Evolutionary conservation across 2,888 invertebrate genomes (phyloP).

Genomic region (Azorinus chamasolen): DNA sequence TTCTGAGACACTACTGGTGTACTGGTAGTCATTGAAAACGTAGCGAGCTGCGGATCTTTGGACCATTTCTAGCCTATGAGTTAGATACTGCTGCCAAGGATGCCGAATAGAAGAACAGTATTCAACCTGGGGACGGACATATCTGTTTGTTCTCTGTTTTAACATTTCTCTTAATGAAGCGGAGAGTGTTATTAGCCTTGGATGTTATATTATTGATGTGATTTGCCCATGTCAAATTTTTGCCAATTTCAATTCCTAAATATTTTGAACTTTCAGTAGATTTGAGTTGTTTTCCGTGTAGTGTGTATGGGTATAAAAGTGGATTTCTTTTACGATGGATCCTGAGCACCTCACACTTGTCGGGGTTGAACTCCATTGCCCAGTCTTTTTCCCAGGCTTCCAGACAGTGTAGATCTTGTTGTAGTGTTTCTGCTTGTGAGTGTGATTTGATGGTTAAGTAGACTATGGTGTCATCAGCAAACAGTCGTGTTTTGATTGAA

Average conservation of each 20-base stretch:
- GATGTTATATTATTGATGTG: too few relatives aligned
- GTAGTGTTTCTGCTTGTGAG: conserved; percentile 2
- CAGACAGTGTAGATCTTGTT: conserved; percentile 16
- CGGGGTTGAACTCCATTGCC: conserved; percentile 27
- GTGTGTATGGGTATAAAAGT: conserved; percentile 10
- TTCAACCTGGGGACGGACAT: conserved; percentile 21
- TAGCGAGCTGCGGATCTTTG: conserved; percentile 25
- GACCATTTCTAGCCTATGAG: conserved; percentile 9
- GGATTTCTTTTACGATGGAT: conserved; percentile 13
- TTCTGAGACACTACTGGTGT: conserved; percentile 11
- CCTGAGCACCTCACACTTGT: conserved; percentile 30
- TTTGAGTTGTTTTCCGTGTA: conserved; percentile 10
- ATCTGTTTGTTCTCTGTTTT: conserved; percentile 1
- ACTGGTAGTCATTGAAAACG: conserved; percentile 7
- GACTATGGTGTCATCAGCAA: conserved; percentile 42
- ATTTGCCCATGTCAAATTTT: neutral
- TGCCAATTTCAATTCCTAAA: conserved; percentile 1
- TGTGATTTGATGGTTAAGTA: conserved; percentile 13
- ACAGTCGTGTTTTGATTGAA: conserved; percentile 19
- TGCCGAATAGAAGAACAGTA: conserved; percentile 14
- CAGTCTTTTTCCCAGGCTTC: conserved; percentile 17
- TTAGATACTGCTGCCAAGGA: conserved; percentile 17
- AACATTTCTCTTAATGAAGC: neutral
- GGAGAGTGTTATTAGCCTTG: neutral
- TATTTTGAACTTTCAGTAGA: conserved; percentile 16